Base-by-base conservation (phyloP, 2,797 vertebrate genomes). In the Rhabdophis nuchalis region DNA sequence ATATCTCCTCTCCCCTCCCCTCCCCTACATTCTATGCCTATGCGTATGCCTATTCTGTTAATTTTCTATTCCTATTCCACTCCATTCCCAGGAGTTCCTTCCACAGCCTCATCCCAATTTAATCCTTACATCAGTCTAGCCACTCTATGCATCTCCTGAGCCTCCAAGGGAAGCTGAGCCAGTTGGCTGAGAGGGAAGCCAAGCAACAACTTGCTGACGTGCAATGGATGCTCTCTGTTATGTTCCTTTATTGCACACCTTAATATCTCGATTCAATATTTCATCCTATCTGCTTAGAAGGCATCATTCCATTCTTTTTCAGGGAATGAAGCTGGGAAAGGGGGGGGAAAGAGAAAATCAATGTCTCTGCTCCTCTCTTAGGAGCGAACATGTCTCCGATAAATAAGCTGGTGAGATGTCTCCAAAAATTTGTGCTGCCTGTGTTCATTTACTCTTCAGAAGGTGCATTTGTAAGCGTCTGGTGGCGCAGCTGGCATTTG, bases 251-350 rank as follows among this genome's bases (percentile, higher is more conserved):
- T 58, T 64, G 56, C 20, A 54, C 46, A 85, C 92, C 93, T 93
- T 90, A 85, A 36, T 56, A 89, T 58, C 41, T 8, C 87, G 89
- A 0, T 12, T 52, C 20, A 12, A 13, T 89, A 89, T 82, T 50
- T 27, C 89, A 46, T 32, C 13, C 36, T 36, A 61, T 50, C 92
- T 94, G 58, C 91, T 91, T 54, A 64, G 92, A 91, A 90, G 86
- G 12, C 46, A 36, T 46, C 61, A 85, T 89, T 89, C 61, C 46
- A 61, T 89, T 82, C 54, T 85, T 88, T 53, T 60, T 25, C 27
- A 41, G 52, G 52, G 18, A 77, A 29, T 46, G n/a, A 61, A 32
- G 29, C 54, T 1, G 3, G 46, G 41, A 56, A 41, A 2, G 6
- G 52, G 52, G 52, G 10, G 52, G 52, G 10, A 11, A 2, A 11